These are phyloP conservation scores for Beris chalybata DNA, from an alignment of 2,888 invertebrate species.

Conservation along the genomic window DNA sequence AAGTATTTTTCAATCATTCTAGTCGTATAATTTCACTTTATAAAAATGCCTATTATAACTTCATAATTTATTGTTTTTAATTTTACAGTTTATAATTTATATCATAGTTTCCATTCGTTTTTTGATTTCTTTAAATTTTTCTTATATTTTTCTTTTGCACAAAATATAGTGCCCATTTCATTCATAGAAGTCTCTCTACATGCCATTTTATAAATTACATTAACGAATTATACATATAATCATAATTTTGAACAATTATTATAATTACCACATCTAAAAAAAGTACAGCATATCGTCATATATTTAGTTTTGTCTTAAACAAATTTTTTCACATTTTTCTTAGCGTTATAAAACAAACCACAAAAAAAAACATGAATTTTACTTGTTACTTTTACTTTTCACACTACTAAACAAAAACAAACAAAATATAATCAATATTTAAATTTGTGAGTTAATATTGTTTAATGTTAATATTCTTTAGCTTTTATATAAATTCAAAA, in stretches of 20 bases:
- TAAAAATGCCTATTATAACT: conserved; percentile 20
- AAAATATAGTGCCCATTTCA: conserved; percentile 42
- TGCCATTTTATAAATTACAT: conserved; percentile 12
- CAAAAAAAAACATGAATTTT: too few relatives aligned
- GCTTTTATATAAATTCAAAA: conserved; percentile 12
- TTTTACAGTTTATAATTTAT: background rate
- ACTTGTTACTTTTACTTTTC: too few relatives aligned
- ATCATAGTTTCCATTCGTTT: background rate
- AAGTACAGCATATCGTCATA: background rate
- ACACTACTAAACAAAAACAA: too few relatives aligned
- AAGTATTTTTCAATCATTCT: too few relatives aligned
- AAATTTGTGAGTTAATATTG: background rate
- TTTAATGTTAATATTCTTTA: conserved; percentile 12
- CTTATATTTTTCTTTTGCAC: conserved; percentile 28
- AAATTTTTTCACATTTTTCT: background rate
- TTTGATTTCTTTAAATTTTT: conserved; percentile 5
- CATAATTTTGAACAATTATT: background rate
- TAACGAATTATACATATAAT: background rate
- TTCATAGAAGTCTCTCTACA: conserved; percentile 38
- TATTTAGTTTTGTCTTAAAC: background rate
- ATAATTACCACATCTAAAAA: background rate
- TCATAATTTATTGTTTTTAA: conserved; percentile 19
- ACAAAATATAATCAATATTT: too few relatives aligned
- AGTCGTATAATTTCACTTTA: background rate
- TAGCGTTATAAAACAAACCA: too few relatives aligned